phyloP scores from a whole-genome alignment of 1,140 invertebrate genomes.

The Eumaeus atala region DNA sequence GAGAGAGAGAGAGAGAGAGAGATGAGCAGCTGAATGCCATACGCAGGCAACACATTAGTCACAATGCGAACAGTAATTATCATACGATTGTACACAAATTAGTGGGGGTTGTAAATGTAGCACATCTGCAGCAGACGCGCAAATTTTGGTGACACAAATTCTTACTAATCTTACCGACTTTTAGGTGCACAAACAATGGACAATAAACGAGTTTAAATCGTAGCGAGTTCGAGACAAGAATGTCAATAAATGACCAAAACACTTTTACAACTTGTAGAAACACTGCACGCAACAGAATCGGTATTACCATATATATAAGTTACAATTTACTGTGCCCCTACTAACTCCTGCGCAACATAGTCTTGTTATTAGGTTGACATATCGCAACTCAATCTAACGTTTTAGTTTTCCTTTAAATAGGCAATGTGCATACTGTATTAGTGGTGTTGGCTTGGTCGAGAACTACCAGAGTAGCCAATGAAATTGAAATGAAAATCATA shows the following conservation, averaged over 20 bases:
- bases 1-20: too few species aligned
- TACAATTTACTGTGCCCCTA: slow-evolving; percentile 16
- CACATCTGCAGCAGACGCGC: slow-evolving; percentile 30
- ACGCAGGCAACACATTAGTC: too few species aligned
- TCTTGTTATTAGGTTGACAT: slow-evolving; percentile 50
- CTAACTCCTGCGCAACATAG: not conserved
- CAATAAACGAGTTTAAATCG: slow-evolving; percentile 65
- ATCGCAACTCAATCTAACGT: slow-evolving; percentile 50
- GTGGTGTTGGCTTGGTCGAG: too few species aligned
- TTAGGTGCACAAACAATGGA: slow-evolving; percentile 53
- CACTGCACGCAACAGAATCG: slow-evolving; percentile 18
- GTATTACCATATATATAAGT: slow-evolving; percentile 36
- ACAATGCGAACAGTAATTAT: too few species aligned
- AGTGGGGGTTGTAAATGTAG: too few species aligned
- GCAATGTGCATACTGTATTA: slow-evolving; percentile 15
- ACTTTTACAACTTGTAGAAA: slow-evolving; percentile 14
- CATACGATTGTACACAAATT: too few species aligned
- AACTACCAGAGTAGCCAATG: too few species aligned
- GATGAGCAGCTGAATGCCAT: too few species aligned
- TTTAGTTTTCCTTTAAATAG: slow-evolving; percentile 43
- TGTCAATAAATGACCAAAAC: slow-evolving; percentile 43
- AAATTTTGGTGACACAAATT: slow-evolving; percentile 43
- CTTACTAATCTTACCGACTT: slow-evolving; percentile 45
- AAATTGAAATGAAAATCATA: too few species aligned
- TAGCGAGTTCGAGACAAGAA: slow-evolving; percentile 51